Evolutionary conservation across 2,797 vertebrate genomes (phyloP).

Genomic region (Poeciliopsis gracilis): DNA sequence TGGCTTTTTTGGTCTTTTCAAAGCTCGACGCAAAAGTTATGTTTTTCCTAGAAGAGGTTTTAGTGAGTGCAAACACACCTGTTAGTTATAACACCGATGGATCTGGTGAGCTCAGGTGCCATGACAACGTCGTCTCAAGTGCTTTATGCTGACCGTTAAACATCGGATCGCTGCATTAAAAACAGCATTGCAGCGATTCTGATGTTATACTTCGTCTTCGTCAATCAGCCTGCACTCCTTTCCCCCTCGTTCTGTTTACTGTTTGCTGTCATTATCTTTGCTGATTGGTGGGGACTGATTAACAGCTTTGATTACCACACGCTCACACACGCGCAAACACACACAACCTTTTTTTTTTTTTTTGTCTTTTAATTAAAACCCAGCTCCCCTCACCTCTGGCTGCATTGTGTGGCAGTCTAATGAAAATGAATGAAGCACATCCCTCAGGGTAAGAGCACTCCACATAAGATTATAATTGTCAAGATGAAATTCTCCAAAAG

Average conservation of each 20-base stretch:
- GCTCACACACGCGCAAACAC: conserved; percentile 22
- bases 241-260: conserved; percentile 42
- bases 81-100: conserved; percentile 5
- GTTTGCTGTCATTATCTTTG: conserved; percentile 34
- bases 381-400: conserved; percentile 74
- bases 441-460: conserved; percentile 64
- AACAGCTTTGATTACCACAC: conserved; percentile 64
- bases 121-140: background rate
- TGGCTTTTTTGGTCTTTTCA: background rate
- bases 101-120: background rate
- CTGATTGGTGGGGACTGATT: conserved; percentile 74
- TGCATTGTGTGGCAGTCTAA: conserved; percentile 69
- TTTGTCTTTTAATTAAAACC: conserved; percentile 81
- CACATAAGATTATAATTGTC: conserved; percentile 71
- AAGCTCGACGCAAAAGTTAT: background rate
- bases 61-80: background rate
- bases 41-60: background rate
- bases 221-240: conserved; percentile 39
- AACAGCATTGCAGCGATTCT: background rate
- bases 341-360: conserved; percentile 43
- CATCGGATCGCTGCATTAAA: background rate
- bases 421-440: conserved; percentile 66
- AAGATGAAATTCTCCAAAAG: conserved; percentile 65
- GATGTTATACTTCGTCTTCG: conserved; percentile 8
- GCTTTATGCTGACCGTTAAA: background rate